phyloP scores from a whole-genome alignment of 64 coral and sea anemone genomes.

The Platygyra sinensis region DNA sequence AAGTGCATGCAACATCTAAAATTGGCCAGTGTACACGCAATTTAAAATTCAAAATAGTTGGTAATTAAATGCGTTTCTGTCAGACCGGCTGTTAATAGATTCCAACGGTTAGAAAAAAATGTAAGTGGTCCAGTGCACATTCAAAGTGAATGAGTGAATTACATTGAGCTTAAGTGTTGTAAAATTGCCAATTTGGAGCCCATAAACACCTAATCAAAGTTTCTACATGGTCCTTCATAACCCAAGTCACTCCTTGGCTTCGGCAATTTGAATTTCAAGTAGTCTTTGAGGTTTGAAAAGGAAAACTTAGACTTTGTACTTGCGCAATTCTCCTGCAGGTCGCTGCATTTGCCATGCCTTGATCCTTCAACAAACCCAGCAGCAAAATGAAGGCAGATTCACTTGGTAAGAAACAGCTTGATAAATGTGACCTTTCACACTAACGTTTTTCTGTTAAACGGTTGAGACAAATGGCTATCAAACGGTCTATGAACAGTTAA shows the following conservation, averaged over 20 bases:
- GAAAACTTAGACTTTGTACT: too few species aligned
- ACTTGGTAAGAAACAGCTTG: constrained; percentile 28
- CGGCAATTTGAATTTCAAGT: constrained; percentile 16
- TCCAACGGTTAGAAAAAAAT: not conserved
- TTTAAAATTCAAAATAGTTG: constrained; percentile 20
- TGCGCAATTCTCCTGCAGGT: constrained; percentile 23
- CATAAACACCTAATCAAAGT: constrained; percentile 30
- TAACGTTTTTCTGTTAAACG: too few species aligned
- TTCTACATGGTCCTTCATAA: constrained; percentile 36
- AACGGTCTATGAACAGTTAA: too few species aligned
- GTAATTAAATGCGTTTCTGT: constrained; percentile 39
- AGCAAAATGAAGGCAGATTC: constrained; percentile 22
- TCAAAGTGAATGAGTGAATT: constrained; percentile 29
- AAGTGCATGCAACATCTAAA: not conserved
- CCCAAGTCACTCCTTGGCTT: constrained; percentile 17
- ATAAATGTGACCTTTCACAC: too few species aligned
- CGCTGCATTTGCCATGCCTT: not conserved
- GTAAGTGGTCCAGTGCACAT: not conserved
- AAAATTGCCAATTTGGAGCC: constrained; percentile 35
- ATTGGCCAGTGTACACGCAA: constrained; percentile 1
- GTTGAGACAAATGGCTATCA: too few species aligned
- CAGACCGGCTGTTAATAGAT: not conserved
- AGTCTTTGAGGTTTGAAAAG: constrained; percentile 2
- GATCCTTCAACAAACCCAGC: not conserved
- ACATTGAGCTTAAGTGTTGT: not conserved